Evolutionary conservation across 2,888 invertebrate genomes (phyloP), one percentile per base, ranked within the genome.

Genomic region (Hypsopygia costalis): DNA sequence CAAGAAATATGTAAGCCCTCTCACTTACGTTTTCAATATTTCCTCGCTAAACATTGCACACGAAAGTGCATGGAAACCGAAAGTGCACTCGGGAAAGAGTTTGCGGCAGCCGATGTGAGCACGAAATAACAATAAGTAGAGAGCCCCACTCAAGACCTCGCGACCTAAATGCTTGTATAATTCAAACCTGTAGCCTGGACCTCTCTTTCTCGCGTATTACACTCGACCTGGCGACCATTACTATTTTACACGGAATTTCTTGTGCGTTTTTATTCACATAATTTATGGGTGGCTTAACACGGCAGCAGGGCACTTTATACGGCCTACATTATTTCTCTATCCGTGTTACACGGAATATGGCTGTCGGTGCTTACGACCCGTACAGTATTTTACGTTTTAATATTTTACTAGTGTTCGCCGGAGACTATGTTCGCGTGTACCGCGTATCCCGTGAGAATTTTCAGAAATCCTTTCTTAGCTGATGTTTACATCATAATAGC

Each of bases 281-380:
- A 47, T 49, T 55, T 51, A 51, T 43, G 49, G 40, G 43, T 39
- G 37, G 12, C 27, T 20, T 28, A 39, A 20, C 39, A 28, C 45
- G 47, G 46, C 51, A 51, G 44, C 37, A 41, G 46, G 41, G 21
- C 11, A 12, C 33, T 57, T 46, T 51, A 48, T 58, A 52, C 50
- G 43, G 47, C 52, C 49, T 46, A 47, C 41, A 48, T 61, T 58
- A 54, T 48, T 47, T 38, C 34, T 45, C 40, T 43, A 51, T 47
- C 46, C 51, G 46, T 48, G 49, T 47, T 44, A 30, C 49, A 43
- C 46, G 41, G 27, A 27, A 39, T 25, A 38, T 22, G 20, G 39
- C 36, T 40, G 21, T 41, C 36, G 29, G 20, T 40, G 35, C 20
- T 21, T 11, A 11, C 20, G 33, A 25, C 3, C 25, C 7, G 6